Percentiles rank a stretch among this genome's conserved stretches.
Conservation (phyloP, 2,888 invertebrate genomes). For the Chaetogeoica ovagalla region DNA sequence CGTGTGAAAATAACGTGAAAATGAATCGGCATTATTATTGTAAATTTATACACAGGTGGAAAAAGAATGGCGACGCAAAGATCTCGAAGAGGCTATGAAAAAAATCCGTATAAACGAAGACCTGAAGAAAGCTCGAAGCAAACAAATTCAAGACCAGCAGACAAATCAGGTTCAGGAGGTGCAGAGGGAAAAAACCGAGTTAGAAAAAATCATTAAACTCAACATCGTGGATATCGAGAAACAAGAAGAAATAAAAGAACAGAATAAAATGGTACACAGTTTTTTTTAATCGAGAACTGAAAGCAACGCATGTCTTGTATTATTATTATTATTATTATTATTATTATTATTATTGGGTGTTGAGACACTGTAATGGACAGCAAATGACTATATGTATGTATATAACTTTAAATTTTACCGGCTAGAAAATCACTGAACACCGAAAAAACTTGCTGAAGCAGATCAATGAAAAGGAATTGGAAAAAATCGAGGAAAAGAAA, state of each 20-base stretch:
- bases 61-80: slow-evolving; percentile 69
- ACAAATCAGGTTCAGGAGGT: slow-evolving; percentile 9
- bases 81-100: slow-evolving; percentile 65
- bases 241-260: slow-evolving; percentile 10
- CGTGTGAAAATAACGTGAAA: too few species aligned
- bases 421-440: slow-evolving; percentile 60
- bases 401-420: not conserved
- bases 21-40: not conserved
- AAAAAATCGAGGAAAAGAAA: slow-evolving; percentile 67
- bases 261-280: not conserved
- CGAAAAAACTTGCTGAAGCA: slow-evolving; percentile 68
- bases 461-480: slow-evolving; percentile 70
- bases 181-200: slow-evolving; percentile 62
- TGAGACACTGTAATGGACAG: too few species aligned
- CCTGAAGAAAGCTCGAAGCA: slow-evolving; percentile 63
- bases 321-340: too few species aligned
- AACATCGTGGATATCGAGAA: slow-evolving; percentile 7
- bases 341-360: too few species aligned
- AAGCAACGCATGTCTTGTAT: not conserved
- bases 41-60: slow-evolving; percentile 63
- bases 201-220: slow-evolving; percentile 59
- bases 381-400: too few species aligned
- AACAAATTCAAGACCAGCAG: slow-evolving; percentile 19
- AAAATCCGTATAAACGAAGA: slow-evolving; percentile 63
- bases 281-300: not conserved